phyloP scores from a whole-genome alignment of 53 echinoderm and acorn worm genomes.

The Echinarachnius parma region DNA sequence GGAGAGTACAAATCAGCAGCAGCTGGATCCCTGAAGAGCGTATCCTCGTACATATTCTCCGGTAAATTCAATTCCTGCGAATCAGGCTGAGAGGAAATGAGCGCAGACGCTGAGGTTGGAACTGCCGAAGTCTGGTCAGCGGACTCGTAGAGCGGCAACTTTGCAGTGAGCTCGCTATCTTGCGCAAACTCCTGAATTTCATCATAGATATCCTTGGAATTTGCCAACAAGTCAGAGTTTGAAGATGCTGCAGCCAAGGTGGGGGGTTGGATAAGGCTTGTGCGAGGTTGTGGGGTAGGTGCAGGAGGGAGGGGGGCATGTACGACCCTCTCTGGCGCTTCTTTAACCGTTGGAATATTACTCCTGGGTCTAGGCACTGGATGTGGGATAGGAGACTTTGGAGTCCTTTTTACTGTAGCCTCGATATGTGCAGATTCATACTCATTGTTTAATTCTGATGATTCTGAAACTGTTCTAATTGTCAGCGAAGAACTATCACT shows the following conservation, averaged over 20 bases:
- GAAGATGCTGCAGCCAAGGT: not conserved
- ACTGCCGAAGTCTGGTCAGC: not conserved
- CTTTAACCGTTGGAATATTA: not conserved
- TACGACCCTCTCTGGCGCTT: constrained; percentile 2
- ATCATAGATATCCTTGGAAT: constrained; percentile 18
- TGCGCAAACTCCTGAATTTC: constrained; percentile 11
- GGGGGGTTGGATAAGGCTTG: not conserved
- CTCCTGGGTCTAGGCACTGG: constrained; percentile 18
- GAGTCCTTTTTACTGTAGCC: not conserved
- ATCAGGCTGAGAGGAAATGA: not conserved
- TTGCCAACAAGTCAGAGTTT: not conserved
- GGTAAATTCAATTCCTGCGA: not conserved
- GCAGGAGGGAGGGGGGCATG: not conserved
- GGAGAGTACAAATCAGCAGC: constrained; percentile 1
- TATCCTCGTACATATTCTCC: constrained; percentile 38
- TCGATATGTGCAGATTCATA: not conserved
- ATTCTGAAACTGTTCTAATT: not conserved
- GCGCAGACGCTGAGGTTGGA: not conserved
- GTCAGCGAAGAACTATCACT: not conserved
- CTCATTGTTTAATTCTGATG: no score
- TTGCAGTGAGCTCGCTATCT: constrained; percentile 4
- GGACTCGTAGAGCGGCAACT: not conserved
- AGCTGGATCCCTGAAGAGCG: not conserved
- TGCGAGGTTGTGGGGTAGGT: constrained; percentile 18
- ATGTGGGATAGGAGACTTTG: not conserved